phyloP scores from a whole-genome alignment of 2,888 invertebrate species.

The Polyommatus iphigenia region DNA sequence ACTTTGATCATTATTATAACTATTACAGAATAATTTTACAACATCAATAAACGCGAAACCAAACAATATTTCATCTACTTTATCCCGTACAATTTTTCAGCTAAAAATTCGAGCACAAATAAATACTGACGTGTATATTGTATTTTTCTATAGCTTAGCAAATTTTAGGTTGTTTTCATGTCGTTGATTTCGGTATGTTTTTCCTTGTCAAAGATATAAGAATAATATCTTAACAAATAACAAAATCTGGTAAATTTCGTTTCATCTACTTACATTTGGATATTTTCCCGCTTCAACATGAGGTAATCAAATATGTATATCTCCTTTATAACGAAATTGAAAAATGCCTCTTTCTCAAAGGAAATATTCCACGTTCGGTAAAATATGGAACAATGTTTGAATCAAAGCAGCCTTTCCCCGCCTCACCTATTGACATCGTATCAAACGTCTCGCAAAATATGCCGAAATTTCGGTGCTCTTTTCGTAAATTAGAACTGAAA shows the following conservation, averaged over 20 bases:
- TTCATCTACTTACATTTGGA: neutral
- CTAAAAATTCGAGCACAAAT: neutral
- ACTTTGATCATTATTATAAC: neutral
- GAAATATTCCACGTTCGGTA: slow-evolving; percentile 21
- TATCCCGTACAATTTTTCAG: neutral
- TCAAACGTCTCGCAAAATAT: neutral
- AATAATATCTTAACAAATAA: neutral
- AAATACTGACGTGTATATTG: neutral
- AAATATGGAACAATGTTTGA: slow-evolving; percentile 13
- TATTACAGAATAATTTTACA: neutral
- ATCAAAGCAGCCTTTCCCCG: slow-evolving; percentile 3
- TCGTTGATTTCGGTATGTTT: neutral
- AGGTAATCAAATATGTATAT: slow-evolving; percentile 22
- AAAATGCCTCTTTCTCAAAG: slow-evolving; percentile 9
- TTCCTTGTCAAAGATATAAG: neutral
- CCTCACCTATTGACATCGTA: slow-evolving; percentile 5
- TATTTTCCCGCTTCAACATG: slow-evolving; percentile 16
- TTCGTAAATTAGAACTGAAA: neutral
- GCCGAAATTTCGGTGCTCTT: neutral
- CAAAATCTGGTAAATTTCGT: neutral
- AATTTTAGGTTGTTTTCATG: neutral
- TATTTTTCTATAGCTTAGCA: neutral
- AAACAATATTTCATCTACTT: neutral
- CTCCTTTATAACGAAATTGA: slow-evolving; percentile 13
- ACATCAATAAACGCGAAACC: neutral